These are phyloP conservation scores for Trichogramma evanescens DNA, from an alignment of 2,888 invertebrate genomes.

Conservation along the genomic window DNA sequence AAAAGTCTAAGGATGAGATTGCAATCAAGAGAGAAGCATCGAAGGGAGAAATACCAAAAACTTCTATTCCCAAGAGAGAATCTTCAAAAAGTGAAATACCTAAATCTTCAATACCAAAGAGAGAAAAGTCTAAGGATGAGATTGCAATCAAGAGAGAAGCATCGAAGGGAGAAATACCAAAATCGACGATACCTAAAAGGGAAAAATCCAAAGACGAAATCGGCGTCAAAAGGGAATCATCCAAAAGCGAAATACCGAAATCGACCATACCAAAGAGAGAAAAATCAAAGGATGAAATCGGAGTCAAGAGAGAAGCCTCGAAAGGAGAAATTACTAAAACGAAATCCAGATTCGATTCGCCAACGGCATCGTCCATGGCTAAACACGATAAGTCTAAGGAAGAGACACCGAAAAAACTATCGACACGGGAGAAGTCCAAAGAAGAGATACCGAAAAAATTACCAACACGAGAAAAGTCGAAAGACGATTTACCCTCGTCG, in stretches of 20 bases:
- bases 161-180: constrained; percentile 2
- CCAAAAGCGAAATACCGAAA: constrained; percentile 2
- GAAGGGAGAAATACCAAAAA: constrained; percentile 13
- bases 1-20: constrained; percentile 9
- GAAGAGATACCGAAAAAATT: too few relatives aligned
- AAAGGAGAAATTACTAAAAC: background rate
- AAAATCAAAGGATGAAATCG: constrained; percentile 14
- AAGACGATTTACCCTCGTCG: too few relatives aligned
- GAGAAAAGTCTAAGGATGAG: constrained; percentile 10
- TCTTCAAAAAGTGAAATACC: constrained; percentile 6
- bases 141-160: constrained; percentile 1
- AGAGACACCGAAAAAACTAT: too few relatives aligned
- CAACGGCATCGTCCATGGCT: too few relatives aligned
- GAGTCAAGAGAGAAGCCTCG: background rate
- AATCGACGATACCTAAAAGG: background rate
- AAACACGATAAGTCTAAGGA: too few relatives aligned
- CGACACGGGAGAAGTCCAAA: too few relatives aligned
- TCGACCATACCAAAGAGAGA: constrained; percentile 1
- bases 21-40: constrained; percentile 12
- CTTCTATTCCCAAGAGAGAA: background rate
- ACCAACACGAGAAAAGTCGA: too few relatives aligned
- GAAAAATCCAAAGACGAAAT: background rate
- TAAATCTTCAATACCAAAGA: constrained; percentile 3
- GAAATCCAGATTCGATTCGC: too few relatives aligned
- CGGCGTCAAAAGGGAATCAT: background rate